Evolutionary conservation across 2,113 vertebrate genomes (phyloP), one percentile per base, ranked within the genome.

Genomic region (Peromyscus polionotus): DNA sequence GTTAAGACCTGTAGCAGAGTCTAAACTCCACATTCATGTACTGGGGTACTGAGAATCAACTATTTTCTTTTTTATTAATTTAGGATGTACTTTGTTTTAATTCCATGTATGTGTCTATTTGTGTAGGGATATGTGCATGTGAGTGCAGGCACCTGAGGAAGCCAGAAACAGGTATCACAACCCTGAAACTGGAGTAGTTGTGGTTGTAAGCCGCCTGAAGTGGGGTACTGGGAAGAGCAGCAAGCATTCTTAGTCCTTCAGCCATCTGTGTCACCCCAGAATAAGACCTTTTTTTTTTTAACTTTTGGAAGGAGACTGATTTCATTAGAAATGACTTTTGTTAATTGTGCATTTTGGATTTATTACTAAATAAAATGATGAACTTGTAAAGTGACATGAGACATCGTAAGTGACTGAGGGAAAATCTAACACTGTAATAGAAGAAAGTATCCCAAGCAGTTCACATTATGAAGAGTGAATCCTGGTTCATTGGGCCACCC

Each of bases 341-440:
- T n/a, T 85, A n/a, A 31, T 93, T 83, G 14, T 73, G 1, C 7
- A 65, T 28, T 80, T 97, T 67, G 7, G 20, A 24, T 48, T 73
- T 61, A 83, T 91, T 79, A 31, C 36, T 91, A 81, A 75, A 19
- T 88, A 88, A 36, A 88, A 88, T 45, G 91, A 81, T 67, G 63
- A n/a, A 33, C 48, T 73, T 70, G 22, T 4, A 79, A 10, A 1
- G 24, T 59, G 24, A 24, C 4, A 72, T 83, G 33, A 85, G 45
- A 0, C 31, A 39, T 92, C 48, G 51, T 94, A 88, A 90, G 76
- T 92, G 39, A 48, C 42, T 79, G 81, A 67, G 51, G 63, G 51
- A 81, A 63, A 72, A 63, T 22, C 12, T 57, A 31, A 83, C 63
- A 42, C 26, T 54, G 1, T 80, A 17, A 57, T 65, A 36, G 54